A percentile compares a stretch with the other conserved stretches of the same genome.
These are phyloP conservation scores for Mobula hypostoma DNA, from an alignment of 2,113 vertebrate genomes.

Conservation along the genomic window DNA sequence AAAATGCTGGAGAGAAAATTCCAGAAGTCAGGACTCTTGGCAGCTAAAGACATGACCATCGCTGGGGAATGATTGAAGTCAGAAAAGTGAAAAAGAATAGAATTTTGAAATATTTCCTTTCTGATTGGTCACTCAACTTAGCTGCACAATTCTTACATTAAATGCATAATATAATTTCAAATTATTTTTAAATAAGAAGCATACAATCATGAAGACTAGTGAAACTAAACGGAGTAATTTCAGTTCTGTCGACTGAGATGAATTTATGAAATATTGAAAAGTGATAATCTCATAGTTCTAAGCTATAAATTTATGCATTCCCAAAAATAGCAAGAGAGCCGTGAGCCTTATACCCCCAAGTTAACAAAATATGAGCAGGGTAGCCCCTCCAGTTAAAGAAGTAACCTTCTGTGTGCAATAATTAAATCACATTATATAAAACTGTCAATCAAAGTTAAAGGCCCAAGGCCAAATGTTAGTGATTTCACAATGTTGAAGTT, in stretches of 20 bases:
- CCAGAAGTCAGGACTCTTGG: too few species aligned
- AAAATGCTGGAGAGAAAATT: too few species aligned
- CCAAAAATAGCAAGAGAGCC: not conserved
- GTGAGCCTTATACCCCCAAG: not conserved
- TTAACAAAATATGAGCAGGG: slow-evolving; percentile 10
- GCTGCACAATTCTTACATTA: too few species aligned
- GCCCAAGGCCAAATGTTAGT: slow-evolving; percentile 11
- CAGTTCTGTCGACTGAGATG: slow-evolving; percentile 3
- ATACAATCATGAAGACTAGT: not conserved
- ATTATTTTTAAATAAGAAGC: not conserved
- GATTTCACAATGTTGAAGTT: not conserved
- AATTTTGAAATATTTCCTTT: too few species aligned
- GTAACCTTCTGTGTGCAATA: slow-evolving; percentile 21
- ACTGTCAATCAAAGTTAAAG: slow-evolving; percentile 24
- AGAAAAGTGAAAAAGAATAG: too few species aligned
- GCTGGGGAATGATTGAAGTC: too few species aligned
- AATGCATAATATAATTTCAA: too few species aligned
- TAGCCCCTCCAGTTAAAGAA: slow-evolving; percentile 15
- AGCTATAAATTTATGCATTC: slow-evolving; percentile 10
- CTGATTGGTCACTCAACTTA: too few species aligned
- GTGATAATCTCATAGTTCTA: not conserved
- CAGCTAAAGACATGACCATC: too few species aligned
- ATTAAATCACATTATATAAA: slow-evolving; percentile 33
- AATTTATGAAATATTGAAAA: slow-evolving; percentile 21
- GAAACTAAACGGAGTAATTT: not conserved